Conservation (phyloP, 37 sponge, comb jelly and placozoan species). For the Halichondria panicea region DNA sequence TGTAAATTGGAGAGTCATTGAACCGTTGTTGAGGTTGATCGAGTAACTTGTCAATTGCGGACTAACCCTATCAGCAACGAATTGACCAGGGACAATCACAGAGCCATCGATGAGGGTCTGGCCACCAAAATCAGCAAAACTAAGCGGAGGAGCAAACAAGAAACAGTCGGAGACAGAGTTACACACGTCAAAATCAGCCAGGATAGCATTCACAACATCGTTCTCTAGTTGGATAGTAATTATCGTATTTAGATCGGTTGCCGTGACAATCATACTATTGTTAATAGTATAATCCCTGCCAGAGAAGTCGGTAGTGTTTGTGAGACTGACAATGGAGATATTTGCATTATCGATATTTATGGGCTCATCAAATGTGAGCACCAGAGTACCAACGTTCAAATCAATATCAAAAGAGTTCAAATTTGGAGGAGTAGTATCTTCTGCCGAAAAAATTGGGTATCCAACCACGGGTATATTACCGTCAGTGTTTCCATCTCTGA, state of each 20-base stretch:
- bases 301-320: background rate
- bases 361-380: conserved; percentile 7
- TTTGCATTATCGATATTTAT: background rate
- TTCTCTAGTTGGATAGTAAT: background rate
- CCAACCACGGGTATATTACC: background rate
- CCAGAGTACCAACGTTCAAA: background rate
- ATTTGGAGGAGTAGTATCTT: background rate
- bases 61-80: background rate
- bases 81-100: no score
- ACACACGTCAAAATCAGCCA: conserved; percentile 13
- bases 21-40: conserved; percentile 15
- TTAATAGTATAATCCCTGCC: background rate
- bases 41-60: conserved; percentile 7
- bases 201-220: background rate
- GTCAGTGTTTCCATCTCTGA: no score
- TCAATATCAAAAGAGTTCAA: background rate
- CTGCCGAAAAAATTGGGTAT: background rate
- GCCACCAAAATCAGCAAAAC: conserved; percentile 12
- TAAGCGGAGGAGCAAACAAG: background rate
- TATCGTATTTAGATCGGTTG: background rate
- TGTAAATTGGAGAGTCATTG: conserved; percentile 8
- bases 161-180: conserved; percentile 3
- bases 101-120: background rate
- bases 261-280: background rate
- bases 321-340: background rate